These are phyloP conservation scores for Tympanuchus pallidicinctus DNA, from an alignment of 2,113 vertebrate genomes.

Conservation along the genomic window DNA sequence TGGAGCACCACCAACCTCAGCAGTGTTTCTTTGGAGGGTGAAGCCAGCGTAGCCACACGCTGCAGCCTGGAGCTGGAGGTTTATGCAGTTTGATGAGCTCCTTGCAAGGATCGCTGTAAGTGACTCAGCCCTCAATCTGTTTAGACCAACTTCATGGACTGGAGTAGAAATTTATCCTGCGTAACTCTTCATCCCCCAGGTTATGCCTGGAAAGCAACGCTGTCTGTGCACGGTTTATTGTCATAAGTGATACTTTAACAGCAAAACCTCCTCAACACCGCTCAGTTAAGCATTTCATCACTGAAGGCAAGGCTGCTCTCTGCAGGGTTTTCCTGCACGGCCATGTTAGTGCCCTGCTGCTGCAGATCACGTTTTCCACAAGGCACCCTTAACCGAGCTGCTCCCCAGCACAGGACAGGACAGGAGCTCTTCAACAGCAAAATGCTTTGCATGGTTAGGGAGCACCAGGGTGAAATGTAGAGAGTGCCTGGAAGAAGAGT, in stretches of 20 bases:
- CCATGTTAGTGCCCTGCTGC: rapidly evolving
- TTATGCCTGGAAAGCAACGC: background rate
- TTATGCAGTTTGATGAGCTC: constrained; percentile 31
- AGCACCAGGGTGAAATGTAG: background rate
- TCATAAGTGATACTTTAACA: background rate
- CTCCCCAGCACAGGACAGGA: background rate
- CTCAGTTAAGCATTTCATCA: background rate
- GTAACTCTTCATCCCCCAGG: background rate
- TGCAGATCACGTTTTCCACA: background rate
- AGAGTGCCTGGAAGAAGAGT: background rate
- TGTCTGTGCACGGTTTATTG: background rate
- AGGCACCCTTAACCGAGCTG: background rate
- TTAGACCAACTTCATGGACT: constrained; percentile 7
- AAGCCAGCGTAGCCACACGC: background rate
- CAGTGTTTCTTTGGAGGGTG: background rate
- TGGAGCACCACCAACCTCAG: background rate
- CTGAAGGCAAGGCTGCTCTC: background rate
- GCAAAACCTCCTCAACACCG: background rate
- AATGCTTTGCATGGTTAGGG: background rate
- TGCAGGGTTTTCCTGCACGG: background rate
- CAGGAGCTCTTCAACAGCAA: background rate
- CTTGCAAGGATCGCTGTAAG: constrained; percentile 22
- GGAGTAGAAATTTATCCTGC: background rate
- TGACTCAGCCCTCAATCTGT: constrained; percentile 47
- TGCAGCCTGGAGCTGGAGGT: background rate